phyloP scores from a whole-genome alignment of 2,888 invertebrate species.

The Rugalucina vietnamica region DNA sequence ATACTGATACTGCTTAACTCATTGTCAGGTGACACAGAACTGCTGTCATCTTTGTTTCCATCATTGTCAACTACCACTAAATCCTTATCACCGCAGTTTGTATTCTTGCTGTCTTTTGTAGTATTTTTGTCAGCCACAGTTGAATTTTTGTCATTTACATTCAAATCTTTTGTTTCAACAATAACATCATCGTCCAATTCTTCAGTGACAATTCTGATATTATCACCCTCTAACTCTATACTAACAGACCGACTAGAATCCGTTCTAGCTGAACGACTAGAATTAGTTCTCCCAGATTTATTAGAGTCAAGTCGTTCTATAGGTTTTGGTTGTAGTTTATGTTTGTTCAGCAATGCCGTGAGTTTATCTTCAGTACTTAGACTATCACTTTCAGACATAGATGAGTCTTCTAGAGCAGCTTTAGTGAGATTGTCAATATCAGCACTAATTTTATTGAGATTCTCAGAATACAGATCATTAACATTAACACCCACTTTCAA shows the following conservation, averaged over 20 bases:
- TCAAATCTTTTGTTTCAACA: constrained; percentile 39
- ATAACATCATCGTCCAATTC: constrained; percentile 63
- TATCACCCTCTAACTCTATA: constrained; percentile 84
- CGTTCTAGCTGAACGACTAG: constrained; percentile 74
- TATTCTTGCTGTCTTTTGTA: too few species aligned
- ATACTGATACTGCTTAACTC: constrained; percentile 72
- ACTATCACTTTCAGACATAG: constrained; percentile 73
- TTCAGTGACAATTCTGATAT: constrained; percentile 81
- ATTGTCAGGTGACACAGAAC: constrained; percentile 72
- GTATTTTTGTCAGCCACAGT: constrained; percentile 72
- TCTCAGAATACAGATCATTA: constrained; percentile 73
- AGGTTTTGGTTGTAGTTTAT: constrained; percentile 72
- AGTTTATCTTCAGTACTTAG: constrained; percentile 77
- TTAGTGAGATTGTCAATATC: constrained; percentile 64
- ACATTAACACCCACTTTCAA: constrained; percentile 74
- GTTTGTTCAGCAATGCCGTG: constrained; percentile 73
- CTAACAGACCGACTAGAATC: constrained; percentile 78
- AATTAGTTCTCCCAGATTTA: constrained; percentile 58
- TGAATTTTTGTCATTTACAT: constrained; percentile 63
- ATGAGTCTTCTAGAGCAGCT: constrained; percentile 50
- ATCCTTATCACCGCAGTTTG: constrained; percentile 67
- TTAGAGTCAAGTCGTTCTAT: constrained; percentile 69
- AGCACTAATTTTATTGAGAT: constrained; percentile 63
- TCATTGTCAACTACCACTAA: constrained; percentile 60
- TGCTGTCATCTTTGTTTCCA: constrained; percentile 72